These are phyloP conservation scores for Mugil cephalus DNA, from an alignment of 2,113 vertebrate species.

Conservation along the genomic window DNA sequence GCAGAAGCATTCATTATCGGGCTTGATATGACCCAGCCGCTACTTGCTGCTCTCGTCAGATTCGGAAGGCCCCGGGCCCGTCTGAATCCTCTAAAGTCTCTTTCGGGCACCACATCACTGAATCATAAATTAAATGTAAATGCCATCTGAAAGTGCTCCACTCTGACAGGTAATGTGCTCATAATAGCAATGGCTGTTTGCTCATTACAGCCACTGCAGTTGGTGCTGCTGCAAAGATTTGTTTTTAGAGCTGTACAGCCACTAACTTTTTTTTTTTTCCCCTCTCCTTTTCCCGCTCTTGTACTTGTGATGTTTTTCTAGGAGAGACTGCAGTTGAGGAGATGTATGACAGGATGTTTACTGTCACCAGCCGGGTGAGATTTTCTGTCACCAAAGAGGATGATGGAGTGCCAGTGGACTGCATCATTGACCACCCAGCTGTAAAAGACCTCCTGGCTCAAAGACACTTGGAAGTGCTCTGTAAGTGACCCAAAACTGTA, in stretches of 20 bases:
- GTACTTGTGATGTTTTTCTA: constrained; percentile 60
- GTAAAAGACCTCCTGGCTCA: constrained; percentile 95
- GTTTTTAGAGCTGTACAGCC: constrained; percentile 29
- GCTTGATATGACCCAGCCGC: constrained; percentile 64
- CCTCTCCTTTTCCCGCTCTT: not conserved
- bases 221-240: constrained; percentile 25
- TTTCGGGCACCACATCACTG: constrained; percentile 44
- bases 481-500: constrained; percentile 85
- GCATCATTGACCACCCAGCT: constrained; percentile 95
- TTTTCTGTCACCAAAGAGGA: constrained; percentile 94
- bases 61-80: constrained; percentile 49
- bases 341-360: constrained; percentile 93
- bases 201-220: constrained; percentile 45
- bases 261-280: constrained; percentile 17
- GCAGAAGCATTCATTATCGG: constrained; percentile 74
- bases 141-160: constrained; percentile 54
- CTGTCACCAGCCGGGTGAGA: constrained; percentile 91
- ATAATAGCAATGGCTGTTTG: constrained; percentile 52
- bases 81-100: constrained; percentile 67
- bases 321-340: constrained; percentile 92
- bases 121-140: constrained; percentile 75
- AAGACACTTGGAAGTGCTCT: constrained; percentile 95
- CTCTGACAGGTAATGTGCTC: constrained; percentile 65
- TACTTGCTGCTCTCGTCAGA: constrained; percentile 52
- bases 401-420: constrained; percentile 93